Conservation (phyloP, 2,113 vertebrate genomes). For the Gnathonemus longibarbis region DNA sequence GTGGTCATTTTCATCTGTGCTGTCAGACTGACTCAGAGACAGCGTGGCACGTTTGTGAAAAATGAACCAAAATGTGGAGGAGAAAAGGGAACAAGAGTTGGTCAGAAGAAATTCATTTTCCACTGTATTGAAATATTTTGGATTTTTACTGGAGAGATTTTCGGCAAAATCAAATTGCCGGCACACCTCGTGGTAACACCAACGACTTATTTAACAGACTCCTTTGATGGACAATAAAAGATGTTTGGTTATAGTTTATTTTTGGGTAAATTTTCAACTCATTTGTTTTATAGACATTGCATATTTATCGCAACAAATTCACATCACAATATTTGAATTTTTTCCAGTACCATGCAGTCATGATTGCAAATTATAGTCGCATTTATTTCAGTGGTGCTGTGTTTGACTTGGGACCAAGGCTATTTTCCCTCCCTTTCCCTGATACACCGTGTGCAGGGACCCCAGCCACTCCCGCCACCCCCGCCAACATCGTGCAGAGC, state of each 20-base stretch:
- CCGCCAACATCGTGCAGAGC: slow-evolving; percentile 83
- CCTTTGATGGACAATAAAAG: background rate
- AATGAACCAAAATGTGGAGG: background rate
- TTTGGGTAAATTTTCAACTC: background rate
- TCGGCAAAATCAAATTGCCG: background rate
- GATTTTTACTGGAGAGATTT: background rate
- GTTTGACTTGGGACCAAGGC: background rate
- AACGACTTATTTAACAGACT: background rate
- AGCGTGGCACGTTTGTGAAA: background rate
- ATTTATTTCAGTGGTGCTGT: background rate
- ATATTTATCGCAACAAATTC: background rate
- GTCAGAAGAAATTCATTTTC: background rate
- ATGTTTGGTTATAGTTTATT: background rate
- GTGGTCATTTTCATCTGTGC: background rate
- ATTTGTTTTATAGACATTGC: background rate
- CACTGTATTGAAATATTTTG: background rate
- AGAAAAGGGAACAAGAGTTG: background rate
- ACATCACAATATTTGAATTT: background rate
- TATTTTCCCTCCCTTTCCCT: background rate
- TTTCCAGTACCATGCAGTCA: background rate
- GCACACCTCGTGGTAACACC: background rate
- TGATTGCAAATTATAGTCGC: background rate
- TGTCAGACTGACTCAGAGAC: background rate
- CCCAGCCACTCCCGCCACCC: slow-evolving; percentile 90
- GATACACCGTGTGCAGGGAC: slow-evolving; percentile 63